Conservation (phyloP, 1,140 invertebrate species). For the Chrysoperla carnea region DNA sequence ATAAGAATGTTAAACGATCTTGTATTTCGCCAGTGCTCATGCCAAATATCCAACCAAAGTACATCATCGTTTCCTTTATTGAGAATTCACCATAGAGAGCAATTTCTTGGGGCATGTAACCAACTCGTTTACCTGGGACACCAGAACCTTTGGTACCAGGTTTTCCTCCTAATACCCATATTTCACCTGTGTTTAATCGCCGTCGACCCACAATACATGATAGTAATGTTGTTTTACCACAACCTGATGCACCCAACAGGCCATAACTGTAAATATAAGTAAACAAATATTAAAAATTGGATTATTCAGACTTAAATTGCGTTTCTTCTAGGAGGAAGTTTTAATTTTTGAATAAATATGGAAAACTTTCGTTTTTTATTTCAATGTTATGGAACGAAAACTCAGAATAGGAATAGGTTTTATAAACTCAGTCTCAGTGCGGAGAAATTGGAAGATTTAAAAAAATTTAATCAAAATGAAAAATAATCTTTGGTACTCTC, state of each 20-base stretch:
- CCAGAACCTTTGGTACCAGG: constrained; percentile 66
- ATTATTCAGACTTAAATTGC: too few species aligned
- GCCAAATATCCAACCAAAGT: constrained; percentile 91
- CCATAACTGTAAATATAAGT: constrained; percentile 48
- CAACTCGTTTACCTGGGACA: constrained; percentile 72
- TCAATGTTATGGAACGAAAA: too few species aligned
- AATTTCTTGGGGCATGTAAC: constrained; percentile 79
- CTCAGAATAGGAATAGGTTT: too few species aligned
- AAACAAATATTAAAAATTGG: too few species aligned
- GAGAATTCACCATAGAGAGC: constrained; percentile 90
- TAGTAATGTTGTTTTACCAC: constrained; percentile 70
- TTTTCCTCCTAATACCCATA: constrained; percentile 69
- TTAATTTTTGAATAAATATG: too few species aligned
- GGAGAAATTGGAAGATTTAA: too few species aligned
- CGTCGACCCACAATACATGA: constrained; percentile 74
- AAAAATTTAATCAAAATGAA: too few species aligned
- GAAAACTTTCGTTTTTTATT: too few species aligned
- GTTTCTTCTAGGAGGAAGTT: too few species aligned
- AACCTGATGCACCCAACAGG: constrained; percentile 69
- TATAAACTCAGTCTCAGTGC: too few species aligned
- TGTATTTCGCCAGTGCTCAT: constrained; percentile 67
- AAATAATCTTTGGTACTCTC: too few species aligned
- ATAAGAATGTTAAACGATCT: constrained; percentile 67
- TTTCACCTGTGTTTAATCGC: constrained; percentile 63
- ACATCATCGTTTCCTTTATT: constrained; percentile 87